Evolutionary conservation across 2,888 invertebrate genomes (phyloP), one percentile per base, ranked within the genome.

Genomic region (Erebia aethiops): DNA sequence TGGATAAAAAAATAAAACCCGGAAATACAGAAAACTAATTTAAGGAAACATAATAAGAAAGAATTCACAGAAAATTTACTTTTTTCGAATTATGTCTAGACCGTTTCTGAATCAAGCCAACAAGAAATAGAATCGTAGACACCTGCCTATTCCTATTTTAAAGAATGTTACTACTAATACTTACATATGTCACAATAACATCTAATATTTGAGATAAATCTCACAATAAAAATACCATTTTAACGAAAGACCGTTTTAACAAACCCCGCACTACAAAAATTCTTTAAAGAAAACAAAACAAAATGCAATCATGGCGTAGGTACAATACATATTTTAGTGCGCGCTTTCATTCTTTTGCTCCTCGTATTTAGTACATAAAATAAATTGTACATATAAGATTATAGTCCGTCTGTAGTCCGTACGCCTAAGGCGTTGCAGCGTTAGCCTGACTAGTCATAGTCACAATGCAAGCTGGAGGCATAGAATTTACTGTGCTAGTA

Each of bases 391-490:
- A 35, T 35, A 66, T 52, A 56, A 79, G 81, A 80, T 79, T 78
- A 78, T 77, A 77, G 72, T 69, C 74, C 68, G 61, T 70, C 72
- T 63, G 72, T 76, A 71, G 61, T 71, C 72, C 60, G 72, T 76
- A 71, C 71, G 67, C 76, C 75, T 76, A 71, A 76, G 81, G 81
- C 81, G 78, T 75, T 74, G 72, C 74, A 66, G 71, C 71, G 79
- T 74, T 75, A 74, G 81, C 75, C 76, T 80, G 66, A 49, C 67
- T 46, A 66, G 43, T 66, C 56, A 46, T 67, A 81, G 81, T 75
- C 79, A 86, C 86, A 85, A 84, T 86, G 83, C 83, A 77, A 78
- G 88, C 86, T 82, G 71, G 76, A 81, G 87, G 86, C 82, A 79
- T 76, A 79, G 77, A 75, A 68, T 85, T 88, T 84, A 87, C 82